Evolutionary conservation across 1,140 invertebrate species (phyloP), one percentile per base, ranked within the genome.

Genomic region (Ericerus pela): DNA sequence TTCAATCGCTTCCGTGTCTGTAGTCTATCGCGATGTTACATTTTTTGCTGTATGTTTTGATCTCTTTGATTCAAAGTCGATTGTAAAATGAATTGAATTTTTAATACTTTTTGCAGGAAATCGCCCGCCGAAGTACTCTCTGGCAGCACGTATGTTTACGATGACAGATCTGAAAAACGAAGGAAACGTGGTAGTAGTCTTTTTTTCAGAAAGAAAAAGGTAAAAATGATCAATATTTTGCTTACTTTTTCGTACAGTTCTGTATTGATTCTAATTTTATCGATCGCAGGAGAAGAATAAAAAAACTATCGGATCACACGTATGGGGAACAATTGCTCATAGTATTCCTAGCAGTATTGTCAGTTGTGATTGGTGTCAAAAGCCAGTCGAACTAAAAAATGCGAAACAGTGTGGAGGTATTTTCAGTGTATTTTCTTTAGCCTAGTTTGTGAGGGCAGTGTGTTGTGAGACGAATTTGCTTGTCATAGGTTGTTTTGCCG

Each of bases 181-280:
- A 76, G 85, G 59, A 92, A 91, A 71, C 75, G 88, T 47, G 86
- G 86, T 36, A 90, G 87, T 56, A 71, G 91, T 41, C 91, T 92
- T 74, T 92, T 90, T 65, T 79, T 87, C 58, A 91, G 87, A 70
- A 88, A 89, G 68, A 90, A 90, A 72, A 47, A 47, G 14, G 41
- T 47, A 47, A 36, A 11, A 11, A 10, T n/a, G n/a, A n/a, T n/a
- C n/a, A n/a, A n/a, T n/a, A n/a, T n/a, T n/a, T n/a, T n/a, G n/a
- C n/a, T n/a, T n/a, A 11, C 31, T 36, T 36, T 36, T 36, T 10
- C n/a, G 31, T 43, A 10, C 20, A 10, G 8, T 43, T 22, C 41
- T 8, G 10, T 43, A 43, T 18, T 29, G 14, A 24, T 12, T 10
- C 6, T 10, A 12, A 10, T 27, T 24, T 24, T 29, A 3, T n/a